Conservation (phyloP, 2,113 vertebrate species). For the Chiloscyllium plagiosum region DNA sequence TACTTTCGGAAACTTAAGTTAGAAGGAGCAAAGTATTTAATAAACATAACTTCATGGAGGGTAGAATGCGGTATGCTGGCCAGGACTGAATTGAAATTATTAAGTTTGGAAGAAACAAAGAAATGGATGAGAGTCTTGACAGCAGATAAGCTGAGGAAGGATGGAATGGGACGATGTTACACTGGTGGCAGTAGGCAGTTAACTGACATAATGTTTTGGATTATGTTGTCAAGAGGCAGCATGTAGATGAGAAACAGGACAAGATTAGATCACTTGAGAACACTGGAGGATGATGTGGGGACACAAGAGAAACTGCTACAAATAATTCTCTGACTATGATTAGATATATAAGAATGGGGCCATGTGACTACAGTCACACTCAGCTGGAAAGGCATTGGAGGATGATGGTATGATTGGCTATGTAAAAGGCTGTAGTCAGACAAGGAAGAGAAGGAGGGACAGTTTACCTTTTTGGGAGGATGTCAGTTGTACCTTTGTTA, state of each 20-base stretch:
- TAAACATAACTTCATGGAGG: background rate
- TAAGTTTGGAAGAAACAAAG: background rate
- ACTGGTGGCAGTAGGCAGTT: background rate
- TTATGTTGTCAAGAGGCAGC: background rate
- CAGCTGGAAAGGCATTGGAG: background rate
- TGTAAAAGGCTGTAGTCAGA: background rate
- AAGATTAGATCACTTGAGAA: background rate
- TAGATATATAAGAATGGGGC: background rate
- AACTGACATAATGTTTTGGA: background rate
- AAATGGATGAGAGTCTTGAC: background rate
- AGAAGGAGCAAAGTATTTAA: background rate
- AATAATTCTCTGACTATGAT: background rate
- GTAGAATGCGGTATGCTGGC: background rate
- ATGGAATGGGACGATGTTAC: background rate
- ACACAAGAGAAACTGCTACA: background rate
- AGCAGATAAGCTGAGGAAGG: background rate
- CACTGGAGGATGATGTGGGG: background rate
- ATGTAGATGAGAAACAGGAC: background rate
- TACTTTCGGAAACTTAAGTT: background rate
- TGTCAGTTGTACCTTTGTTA: background rate
- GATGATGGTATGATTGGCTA: background rate
- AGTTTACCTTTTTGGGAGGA: background rate
- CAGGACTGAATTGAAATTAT: background rate
- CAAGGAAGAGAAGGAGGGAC: background rate
- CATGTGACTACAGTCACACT: background rate